phyloP scores from a whole-genome alignment of 1,140 invertebrate species.

The Propsilocerus akamusi region DNA sequence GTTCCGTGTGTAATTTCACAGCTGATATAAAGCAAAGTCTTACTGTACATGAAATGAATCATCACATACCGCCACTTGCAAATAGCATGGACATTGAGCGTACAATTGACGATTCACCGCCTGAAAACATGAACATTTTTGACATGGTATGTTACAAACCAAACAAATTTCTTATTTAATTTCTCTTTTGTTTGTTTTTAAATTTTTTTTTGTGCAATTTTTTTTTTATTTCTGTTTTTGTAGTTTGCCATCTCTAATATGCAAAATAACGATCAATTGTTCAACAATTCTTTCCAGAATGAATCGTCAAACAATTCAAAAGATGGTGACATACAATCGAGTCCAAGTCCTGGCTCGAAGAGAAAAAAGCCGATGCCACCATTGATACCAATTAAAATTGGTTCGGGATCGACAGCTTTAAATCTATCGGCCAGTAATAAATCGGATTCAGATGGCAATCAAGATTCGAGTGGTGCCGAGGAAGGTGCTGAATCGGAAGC shows the following conservation, averaged over 20 bases:
- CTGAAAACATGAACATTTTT: background rate
- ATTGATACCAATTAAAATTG: background rate
- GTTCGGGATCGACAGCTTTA: background rate
- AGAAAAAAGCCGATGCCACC: background rate
- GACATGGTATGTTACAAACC: background rate
- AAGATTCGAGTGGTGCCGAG: background rate
- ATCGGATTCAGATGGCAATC: background rate
- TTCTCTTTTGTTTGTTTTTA: background rate
- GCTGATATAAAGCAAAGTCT: conserved; percentile 83
- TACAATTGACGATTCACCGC: conserved; percentile 8
- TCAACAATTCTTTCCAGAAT: conserved; percentile 4
- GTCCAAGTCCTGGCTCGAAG: background rate
- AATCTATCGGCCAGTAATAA: background rate
- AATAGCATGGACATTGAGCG: conserved; percentile 14
- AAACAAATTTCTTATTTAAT: background rate
- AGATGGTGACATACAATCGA: background rate
- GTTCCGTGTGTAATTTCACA: conserved; percentile 77
- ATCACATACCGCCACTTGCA: conserved; percentile 42
- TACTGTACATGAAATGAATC: conserved; percentile 80
- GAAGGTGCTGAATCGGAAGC: background rate
- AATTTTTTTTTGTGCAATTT: background rate
- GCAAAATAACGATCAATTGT: conserved; percentile 1
- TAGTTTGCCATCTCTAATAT: conserved; percentile 4
- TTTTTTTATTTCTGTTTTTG: background rate
- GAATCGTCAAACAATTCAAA: conserved; percentile 2